Evolutionary conservation across 1,140 invertebrate species (phyloP).

Genomic region (Penaeus indicus): DNA sequence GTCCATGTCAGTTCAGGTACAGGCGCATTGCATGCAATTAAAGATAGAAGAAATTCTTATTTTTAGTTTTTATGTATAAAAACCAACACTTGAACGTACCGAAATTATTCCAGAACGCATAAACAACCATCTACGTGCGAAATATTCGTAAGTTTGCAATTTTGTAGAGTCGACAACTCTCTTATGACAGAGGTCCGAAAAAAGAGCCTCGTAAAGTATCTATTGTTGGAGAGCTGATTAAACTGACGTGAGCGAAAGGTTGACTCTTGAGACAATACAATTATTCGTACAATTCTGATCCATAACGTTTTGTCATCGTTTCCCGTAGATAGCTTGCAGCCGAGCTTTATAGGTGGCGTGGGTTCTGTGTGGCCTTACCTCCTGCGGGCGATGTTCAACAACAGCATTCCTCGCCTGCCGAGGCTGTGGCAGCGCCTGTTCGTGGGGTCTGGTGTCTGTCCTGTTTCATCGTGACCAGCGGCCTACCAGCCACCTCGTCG

Average conservation of each 20-base stretch:
- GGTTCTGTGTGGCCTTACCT: constrained; percentile 7
- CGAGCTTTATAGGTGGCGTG: not conserved
- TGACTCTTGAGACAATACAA: too few relatives aligned
- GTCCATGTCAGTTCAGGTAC: constrained; percentile 25
- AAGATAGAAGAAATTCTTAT: not conserved
- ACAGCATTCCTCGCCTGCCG: constrained; percentile 21
- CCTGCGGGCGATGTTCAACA: constrained; percentile 18
- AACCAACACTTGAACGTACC: not conserved
- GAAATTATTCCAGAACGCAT: too few relatives aligned
- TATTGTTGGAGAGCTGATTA: too few relatives aligned
- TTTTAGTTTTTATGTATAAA: not conserved
- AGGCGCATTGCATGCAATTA: not conserved
- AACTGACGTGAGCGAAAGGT: too few relatives aligned
- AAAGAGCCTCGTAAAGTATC: too few relatives aligned
- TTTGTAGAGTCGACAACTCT: too few relatives aligned
- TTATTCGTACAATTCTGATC: too few relatives aligned
- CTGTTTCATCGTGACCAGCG: constrained; percentile 41
- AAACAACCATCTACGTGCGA: too few relatives aligned
- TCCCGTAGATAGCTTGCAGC: not conserved
- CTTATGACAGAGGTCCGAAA: too few relatives aligned
- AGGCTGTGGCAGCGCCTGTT: constrained; percentile 22
- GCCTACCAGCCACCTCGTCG: constrained; percentile 52
- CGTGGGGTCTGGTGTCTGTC: constrained; percentile 33
- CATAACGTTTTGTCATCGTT: too few relatives aligned
- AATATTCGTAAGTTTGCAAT: too few relatives aligned